Base-by-base conservation (phyloP, 2,113 vertebrate species). In the Tachuris rubrigastra region DNA sequence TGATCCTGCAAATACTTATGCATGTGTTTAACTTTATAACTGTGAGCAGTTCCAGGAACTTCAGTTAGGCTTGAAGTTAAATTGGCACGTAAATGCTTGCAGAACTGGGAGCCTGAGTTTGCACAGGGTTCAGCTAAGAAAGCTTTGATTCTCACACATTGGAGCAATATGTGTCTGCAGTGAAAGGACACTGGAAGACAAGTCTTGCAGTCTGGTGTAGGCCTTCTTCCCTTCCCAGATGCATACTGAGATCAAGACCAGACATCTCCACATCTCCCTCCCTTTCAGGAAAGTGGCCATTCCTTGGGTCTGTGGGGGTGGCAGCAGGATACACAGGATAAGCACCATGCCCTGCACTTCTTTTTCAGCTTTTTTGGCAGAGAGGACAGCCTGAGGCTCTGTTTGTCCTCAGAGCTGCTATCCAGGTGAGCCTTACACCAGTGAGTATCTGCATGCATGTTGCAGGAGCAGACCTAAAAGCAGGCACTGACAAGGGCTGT, bases 21-120 rank as follows among this genome's bases (percentile, higher is more conserved):
- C 74, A 44, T 80, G 46, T 96, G 94, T 82, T 91, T 85, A 59
- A 39, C 58, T 84, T 87, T 50, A 46, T 87, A 91, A 56, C 69
- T 66, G 74, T 27, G 67, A 96, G 93, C 62, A 82, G 71, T 86
- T 95, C 78, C 93, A 88, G 85, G 85, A 87, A 80, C 78, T 80
- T 80, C 60, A 71, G 27, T 8, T 42, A 27, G 42, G 37, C 46
- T 91, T 86, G 85, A 86, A 88, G 63, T 88, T 83, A 65, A 85
- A 82, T n/a, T 91, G 69, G 78, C 88, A 88, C 3, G 0, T 50
- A 93, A 79, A 50, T 19, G 22, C 79, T 49, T 77, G 75, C 79
- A 93, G 71, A 62, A 60, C 19, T 28, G 35, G 23, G 81, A 94
- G 69, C 22, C 53, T 93, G 66, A 1, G 0, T 27, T 89, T 76